Conservation (phyloP, 2,888 invertebrate species). For the Urechis unicinctus region DNA sequence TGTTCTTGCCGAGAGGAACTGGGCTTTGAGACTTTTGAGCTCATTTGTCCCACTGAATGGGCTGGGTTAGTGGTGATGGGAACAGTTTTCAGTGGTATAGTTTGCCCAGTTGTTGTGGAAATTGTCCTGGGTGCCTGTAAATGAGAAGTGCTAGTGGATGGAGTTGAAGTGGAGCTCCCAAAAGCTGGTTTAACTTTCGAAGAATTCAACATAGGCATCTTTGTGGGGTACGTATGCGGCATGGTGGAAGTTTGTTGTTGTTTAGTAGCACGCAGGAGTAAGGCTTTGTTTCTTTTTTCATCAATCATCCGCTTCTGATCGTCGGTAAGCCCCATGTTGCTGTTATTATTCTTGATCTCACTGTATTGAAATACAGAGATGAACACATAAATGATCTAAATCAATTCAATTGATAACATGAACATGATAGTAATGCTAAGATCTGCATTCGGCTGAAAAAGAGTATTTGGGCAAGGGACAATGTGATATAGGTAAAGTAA, state of each 20-base stretch:
- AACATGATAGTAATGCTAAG: no score
- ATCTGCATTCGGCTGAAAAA: no score
- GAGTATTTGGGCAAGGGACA: no score
- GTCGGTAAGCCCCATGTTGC: conserved; percentile 31
- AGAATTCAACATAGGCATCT: not conserved
- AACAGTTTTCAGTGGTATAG: not conserved
- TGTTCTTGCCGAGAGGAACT: not conserved
- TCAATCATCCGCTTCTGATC: conserved; percentile 52
- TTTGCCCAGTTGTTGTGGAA: no score
- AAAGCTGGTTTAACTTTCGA: conserved; percentile 1
- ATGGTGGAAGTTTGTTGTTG: conserved; percentile 17
- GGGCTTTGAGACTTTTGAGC: not conserved
- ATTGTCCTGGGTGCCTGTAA: no score
- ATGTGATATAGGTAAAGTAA: no score
- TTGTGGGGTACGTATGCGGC: not conserved
- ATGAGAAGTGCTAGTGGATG: no score
- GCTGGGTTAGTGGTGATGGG: not conserved
- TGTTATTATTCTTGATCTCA: no score
- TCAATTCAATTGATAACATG: no score
- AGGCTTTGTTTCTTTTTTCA: conserved; percentile 50
- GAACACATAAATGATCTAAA: no score
- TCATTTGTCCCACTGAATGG: not conserved
- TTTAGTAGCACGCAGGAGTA: conserved; percentile 38
- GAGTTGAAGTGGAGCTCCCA: no score
- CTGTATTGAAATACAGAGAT: no score